A percentile compares a stretch with the other conserved stretches of the same genome.
Conservation (phyloP, 2,113 vertebrate species). For the Solea solea region DNA sequence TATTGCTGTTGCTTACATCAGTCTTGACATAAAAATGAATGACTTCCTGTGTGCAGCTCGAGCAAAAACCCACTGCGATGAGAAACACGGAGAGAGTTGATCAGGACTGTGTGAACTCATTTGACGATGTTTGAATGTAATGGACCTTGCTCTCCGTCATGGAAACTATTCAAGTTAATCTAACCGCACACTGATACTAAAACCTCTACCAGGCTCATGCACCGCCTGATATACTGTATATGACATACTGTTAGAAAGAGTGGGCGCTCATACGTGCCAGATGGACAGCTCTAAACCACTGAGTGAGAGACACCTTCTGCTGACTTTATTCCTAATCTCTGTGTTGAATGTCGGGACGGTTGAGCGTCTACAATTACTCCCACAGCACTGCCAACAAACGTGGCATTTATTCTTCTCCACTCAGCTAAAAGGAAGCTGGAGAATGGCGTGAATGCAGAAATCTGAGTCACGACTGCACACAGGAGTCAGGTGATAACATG, state of each 20-base stretch:
- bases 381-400: constrained; percentile 36
- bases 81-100: too few species aligned
- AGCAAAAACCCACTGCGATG: too few species aligned
- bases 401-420: constrained; percentile 46
- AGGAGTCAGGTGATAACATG: not conserved
- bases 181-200: too few species aligned
- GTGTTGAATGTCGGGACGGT: constrained; percentile 47
- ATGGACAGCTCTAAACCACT: constrained; percentile 43
- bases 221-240: not conserved
- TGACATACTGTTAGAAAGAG: constrained; percentile 2
- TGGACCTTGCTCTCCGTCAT: too few species aligned
- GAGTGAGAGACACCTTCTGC: constrained; percentile 50
- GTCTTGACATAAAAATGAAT: too few species aligned
- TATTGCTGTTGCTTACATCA: too few species aligned
- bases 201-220: not conserved
- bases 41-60: too few species aligned
- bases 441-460: constrained; percentile 6
- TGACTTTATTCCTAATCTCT: constrained; percentile 47
- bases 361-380: constrained; percentile 67
- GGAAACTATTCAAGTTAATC: too few species aligned
- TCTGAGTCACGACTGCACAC: not conserved
- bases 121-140: too few species aligned
- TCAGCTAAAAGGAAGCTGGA: constrained; percentile 13
- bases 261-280: constrained; percentile 48
- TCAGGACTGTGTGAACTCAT: too few species aligned